Base-by-base conservation (phyloP, 1,140 invertebrate genomes). In the Campoletis sonorensis region DNA sequence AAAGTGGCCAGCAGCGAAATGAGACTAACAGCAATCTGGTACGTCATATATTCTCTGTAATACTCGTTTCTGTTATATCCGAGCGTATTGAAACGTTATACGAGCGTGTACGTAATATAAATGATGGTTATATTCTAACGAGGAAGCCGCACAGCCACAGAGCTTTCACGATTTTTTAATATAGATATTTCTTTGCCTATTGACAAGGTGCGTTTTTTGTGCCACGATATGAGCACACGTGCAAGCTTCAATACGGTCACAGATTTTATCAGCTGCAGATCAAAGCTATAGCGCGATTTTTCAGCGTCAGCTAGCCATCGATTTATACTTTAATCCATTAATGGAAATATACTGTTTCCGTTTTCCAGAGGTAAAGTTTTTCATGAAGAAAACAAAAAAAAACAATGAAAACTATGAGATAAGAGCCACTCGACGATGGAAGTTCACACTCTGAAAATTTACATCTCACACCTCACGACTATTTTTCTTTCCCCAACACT, bases 251-350 rank as follows among this genome's bases (percentile, higher is more conserved):
- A 49, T 26, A 26, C 21, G 23, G 18, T 2, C 37, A 40, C 21
- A 72, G n/a, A 49, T 37, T 72, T 72, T 49, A 23, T 27, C 33
- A 40, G 21, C 13, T 40, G 13, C 70, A 21, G 37, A 37, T 72
- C 37, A 49, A 72, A 21, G 37, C n/a, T 21, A 49, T 40, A 49
- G 37, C 21, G 18, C 21, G 70, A 23, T 23, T 45, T 49, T 40
- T 72, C 37, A 40, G 30, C 18, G n/a, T 49, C 21, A 72, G 70
- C n/a, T n/a, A 21, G 21, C 18, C 11, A 77, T 40, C 81, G 72
- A 82, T 82, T 75, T 82, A 82, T 82, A 79, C 51, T 72, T 49
- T 75, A 79, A 82, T 79, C 70, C 81, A 82, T 71, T 82, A 82
- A 82, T 82, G 81, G 81, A 72, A 82, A 82, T 82, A 61, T 78